Percentiles rank a stretch among this genome's conserved stretches.
Evolutionary conservation across 2,888 invertebrate genomes (phyloP).

Genomic region (Eudemis profundana): DNA sequence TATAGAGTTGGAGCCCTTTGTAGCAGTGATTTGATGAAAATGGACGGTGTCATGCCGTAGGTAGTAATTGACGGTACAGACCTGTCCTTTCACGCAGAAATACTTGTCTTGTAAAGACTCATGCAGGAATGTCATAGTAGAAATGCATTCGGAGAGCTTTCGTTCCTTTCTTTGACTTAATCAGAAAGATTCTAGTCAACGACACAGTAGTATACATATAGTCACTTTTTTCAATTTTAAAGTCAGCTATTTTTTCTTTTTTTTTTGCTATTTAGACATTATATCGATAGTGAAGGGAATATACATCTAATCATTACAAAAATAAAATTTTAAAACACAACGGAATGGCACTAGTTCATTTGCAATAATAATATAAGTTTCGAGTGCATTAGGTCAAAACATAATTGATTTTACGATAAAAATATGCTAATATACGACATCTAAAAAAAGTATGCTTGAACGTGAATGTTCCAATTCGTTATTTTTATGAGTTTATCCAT

Average conservation of each 20-base stretch:
- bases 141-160: slow-evolving; percentile 36
- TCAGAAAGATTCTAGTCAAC: neutral
- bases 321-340: slow-evolving; percentile 62
- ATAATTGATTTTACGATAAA: too few relatives aligned
- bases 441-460: too few relatives aligned
- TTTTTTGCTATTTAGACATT: slow-evolving; percentile 24
- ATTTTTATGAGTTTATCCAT: too few relatives aligned
- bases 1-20: slow-evolving; percentile 22
- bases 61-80: slow-evolving; percentile 25
- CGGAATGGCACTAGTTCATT: slow-evolving; percentile 57
- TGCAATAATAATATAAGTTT: slow-evolving; percentile 17
- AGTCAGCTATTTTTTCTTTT: slow-evolving; percentile 3
- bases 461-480: too few relatives aligned
- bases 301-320: slow-evolving; percentile 57
- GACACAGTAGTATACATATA: neutral
- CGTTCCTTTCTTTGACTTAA: slow-evolving; percentile 4
- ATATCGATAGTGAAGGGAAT: slow-evolving; percentile 48
- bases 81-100: slow-evolving; percentile 6
- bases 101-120: neutral
- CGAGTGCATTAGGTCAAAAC: neutral
- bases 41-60: slow-evolving; percentile 40
- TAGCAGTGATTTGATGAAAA: slow-evolving; percentile 8
- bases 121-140: slow-evolving; percentile 35
- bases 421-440: too few relatives aligned
- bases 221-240: slow-evolving; percentile 4